Conservation (phyloP, 2,797 vertebrate species). For the Gallinago nigripennis region DNA sequence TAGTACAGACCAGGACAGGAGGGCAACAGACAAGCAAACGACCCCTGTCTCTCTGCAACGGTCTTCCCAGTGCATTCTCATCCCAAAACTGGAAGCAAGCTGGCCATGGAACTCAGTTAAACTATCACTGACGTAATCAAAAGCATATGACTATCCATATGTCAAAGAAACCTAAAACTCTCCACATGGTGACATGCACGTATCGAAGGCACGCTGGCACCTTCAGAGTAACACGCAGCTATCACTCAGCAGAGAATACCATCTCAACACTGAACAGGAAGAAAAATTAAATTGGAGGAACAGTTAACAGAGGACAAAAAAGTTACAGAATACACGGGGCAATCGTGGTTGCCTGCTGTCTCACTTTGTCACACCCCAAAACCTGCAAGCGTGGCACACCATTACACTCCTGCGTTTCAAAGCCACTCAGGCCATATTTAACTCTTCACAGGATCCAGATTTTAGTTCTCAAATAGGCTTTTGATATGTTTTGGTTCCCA, state of each 20-base stretch:
- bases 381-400: not conserved
- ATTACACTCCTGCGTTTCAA: not conserved
- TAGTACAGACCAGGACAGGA: not conserved
- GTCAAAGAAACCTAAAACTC: not conserved
- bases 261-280: not conserved
- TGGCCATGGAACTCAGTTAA: not conserved
- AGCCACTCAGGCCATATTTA: not conserved
- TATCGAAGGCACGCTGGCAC: not conserved
- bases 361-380: not conserved
- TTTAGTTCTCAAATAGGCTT: not conserved
- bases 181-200: fast-evolving
- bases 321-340: not conserved
- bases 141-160: not conserved
- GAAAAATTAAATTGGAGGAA: not conserved
- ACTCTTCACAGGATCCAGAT: not conserved
- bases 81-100: not conserved
- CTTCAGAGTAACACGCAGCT: not conserved
- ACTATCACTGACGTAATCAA: not conserved
- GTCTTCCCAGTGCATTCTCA: not conserved
- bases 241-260: not conserved
- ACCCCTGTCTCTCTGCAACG: not conserved
- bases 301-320: not conserved
- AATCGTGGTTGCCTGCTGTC: not conserved
- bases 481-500: not conserved
- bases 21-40: not conserved